Base-by-base conservation (phyloP, 2,888 invertebrate genomes). In the Sabatieria punctata region DNA sequence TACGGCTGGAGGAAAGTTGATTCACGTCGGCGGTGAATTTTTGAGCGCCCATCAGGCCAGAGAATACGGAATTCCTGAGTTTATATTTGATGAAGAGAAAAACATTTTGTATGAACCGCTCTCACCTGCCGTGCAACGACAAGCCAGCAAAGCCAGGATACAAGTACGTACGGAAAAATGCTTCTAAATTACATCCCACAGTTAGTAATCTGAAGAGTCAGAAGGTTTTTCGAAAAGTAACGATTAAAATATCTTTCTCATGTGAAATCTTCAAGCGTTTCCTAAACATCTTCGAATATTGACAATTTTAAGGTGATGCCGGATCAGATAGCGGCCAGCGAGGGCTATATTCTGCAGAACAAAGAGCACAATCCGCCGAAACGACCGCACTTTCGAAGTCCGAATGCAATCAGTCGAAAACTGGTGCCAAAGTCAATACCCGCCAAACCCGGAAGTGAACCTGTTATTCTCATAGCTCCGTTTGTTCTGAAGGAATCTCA, bases 61-160 rank as follows among this genome's bases (percentile, higher is more conserved):
- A 19, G 60, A 63, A 24, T 45, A 61, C 24, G 57, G 55, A 40
- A 51, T 54, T 35, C 59, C 13, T 13, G 33, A n/a, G n/a, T 33
- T n/a, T 33, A 33, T 33, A 33, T 11, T 11, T n/a, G 38, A 8
- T 8, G 38, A 18, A 19, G 57, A 59, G 36, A 57, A 54, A 48
- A 63, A 63, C 49, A 61, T 63, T 22, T 49, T 63, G 2, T 61
- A 63, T 45, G 61, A 62, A 39, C 63, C 63, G 11, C 48, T 60
- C 13, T 56, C 54, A 42, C 56, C 60, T 4, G 57, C 54, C 11
- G 58, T 63, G n/a, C 53, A 53, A 11, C 56, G 57, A 42, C 45
- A 62, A 2, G 54, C 59, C 11, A 42, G 40, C 3, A 27, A 6
- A 22, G 30, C 27, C 4, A n/a, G 22, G 21, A 42, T 42, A 3